These are phyloP conservation scores for Trichosurus vulpecula DNA, from an alignment of 2,797 vertebrate species.

Conservation along the genomic window DNA sequence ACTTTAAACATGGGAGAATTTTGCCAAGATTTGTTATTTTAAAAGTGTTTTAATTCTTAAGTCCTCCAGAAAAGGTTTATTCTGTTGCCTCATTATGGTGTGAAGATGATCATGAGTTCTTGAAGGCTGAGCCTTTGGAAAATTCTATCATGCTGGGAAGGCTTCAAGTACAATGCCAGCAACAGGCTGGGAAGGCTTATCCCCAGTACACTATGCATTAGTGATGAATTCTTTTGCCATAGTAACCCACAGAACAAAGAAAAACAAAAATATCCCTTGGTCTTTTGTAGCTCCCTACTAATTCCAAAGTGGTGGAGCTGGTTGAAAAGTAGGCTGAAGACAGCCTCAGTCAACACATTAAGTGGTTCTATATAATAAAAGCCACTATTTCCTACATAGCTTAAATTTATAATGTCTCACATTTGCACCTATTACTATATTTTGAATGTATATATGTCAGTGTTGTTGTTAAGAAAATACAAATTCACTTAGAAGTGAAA, in stretches of 20 bases:
- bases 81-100: background rate
- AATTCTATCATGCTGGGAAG: background rate
- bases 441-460: background rate
- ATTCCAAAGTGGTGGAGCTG: background rate
- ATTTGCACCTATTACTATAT: background rate
- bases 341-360: background rate
- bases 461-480: background rate
- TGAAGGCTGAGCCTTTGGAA: background rate
- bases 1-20: background rate
- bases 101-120: background rate
- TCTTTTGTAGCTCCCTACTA: background rate
- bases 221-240: background rate
- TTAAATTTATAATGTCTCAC: background rate
- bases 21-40: slow-evolving; percentile 11
- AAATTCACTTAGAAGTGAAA: background rate
- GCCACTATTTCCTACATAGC: background rate
- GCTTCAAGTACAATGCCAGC: background rate
- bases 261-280: background rate
- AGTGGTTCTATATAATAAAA: background rate
- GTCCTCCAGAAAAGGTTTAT: background rate
- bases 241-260: background rate
- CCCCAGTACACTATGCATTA: background rate
- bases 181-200: background rate
- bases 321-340: background rate
- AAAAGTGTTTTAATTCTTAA: slow-evolving; percentile 39